A percentile compares a stretch with the other conserved stretches of the same genome.
Conservation (phyloP, 1,140 invertebrate genomes). For the Pseudachorutes palmiensis region DNA sequence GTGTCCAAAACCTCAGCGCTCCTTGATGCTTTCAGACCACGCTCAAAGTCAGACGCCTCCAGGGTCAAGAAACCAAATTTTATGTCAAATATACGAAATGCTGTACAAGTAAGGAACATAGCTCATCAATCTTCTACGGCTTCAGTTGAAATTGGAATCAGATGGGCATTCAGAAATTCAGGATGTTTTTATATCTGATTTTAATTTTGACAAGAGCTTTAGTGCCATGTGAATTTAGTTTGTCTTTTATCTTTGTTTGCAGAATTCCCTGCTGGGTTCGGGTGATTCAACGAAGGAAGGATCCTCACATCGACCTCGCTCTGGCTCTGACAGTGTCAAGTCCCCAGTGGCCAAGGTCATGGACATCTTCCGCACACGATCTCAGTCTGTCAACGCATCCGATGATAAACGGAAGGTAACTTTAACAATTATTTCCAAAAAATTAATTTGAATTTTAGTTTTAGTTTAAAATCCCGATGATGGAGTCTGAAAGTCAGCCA, state of each 20-base stretch:
- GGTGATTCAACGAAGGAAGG: conserved; percentile 16
- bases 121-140: no score
- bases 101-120: conserved; percentile 49
- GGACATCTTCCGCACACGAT: conserved; percentile 75
- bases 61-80: conserved; percentile 57
- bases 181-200: no score
- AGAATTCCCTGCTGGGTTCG: conserved; percentile 43
- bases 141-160: no score
- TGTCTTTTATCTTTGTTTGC: conserved; percentile 22
- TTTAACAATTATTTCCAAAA: no score
- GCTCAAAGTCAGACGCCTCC: conserved; percentile 66
- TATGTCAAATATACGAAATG: conserved; percentile 69
- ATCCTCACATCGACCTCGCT: conserved; percentile 48
- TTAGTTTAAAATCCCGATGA: no score
- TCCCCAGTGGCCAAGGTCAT: conserved; percentile 60
- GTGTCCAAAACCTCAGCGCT: conserved; percentile 60
- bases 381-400: conserved; percentile 59
- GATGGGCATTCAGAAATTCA: no score
- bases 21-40: conserved; percentile 73
- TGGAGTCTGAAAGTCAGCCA: no score
- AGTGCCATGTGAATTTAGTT: no score
- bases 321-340: conserved; percentile 51
- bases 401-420: conserved; percentile 60
- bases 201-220: no score
- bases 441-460: no score